Percentiles rank a stretch among this genome's conserved stretches.
Evolutionary conservation across 1,140 invertebrate species (phyloP).

Genomic region (Lerema accius): DNA sequence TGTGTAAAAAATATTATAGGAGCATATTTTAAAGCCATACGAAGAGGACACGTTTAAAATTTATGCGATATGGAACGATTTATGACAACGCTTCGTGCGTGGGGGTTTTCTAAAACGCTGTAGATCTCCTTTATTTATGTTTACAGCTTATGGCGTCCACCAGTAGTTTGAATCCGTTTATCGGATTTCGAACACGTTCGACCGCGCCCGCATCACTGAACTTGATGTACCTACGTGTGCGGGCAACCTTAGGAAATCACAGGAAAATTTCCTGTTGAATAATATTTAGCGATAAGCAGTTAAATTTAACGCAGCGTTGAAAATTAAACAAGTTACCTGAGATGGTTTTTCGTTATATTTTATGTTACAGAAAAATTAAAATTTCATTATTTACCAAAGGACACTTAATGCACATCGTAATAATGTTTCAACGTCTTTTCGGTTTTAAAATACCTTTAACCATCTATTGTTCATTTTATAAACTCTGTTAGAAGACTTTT

Average conservation of each 20-base stretch:
- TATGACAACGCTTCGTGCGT: conserved; percentile 65
- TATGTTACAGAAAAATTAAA: too few species aligned
- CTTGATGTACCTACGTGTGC: conserved; percentile 68
- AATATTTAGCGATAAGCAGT: not conserved
- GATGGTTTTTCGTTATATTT: too few species aligned
- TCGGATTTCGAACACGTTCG: conserved; percentile 77
- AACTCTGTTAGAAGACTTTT: too few species aligned
- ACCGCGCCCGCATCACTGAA: conserved; percentile 63
- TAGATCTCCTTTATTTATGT: conserved; percentile 81
- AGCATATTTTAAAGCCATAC: conserved; percentile 14
- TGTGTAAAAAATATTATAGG: not conserved
- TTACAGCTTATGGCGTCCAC: conserved; percentile 73
- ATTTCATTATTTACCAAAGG: too few species aligned
- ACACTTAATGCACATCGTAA: too few species aligned
- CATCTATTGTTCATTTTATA: too few species aligned
- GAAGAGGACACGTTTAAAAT: conserved; percentile 50
- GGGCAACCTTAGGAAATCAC: conserved; percentile 18
- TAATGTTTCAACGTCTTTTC: too few species aligned
- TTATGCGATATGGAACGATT: conserved; percentile 72
- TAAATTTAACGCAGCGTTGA: not conserved
- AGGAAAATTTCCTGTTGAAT: not conserved
- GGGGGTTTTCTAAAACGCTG: conserved; percentile 76
- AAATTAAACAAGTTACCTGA: too few species aligned
- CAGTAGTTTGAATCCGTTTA: conserved; percentile 76
- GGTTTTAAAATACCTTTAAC: too few species aligned